These are phyloP conservation scores for Agonum fuliginosum DNA, from an alignment of 2,888 invertebrate genomes.

Conservation along the genomic window DNA sequence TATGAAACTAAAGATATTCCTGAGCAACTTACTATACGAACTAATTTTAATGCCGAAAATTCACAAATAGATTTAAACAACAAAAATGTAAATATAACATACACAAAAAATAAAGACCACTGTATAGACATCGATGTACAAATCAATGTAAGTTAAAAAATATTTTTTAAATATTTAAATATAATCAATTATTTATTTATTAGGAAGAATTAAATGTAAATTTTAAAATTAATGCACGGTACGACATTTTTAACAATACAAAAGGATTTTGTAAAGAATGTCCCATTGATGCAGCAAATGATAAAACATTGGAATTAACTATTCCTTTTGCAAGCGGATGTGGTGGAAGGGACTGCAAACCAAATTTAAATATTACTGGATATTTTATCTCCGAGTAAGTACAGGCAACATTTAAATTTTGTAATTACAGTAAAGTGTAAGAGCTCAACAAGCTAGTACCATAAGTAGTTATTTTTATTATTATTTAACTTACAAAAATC, in stretches of 20 bases:
- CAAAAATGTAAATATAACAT: neutral
- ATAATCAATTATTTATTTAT: too few relatives aligned
- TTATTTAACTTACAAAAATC: too few relatives aligned
- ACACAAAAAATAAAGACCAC: neutral
- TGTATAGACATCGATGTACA: neutral
- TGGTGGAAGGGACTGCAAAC: neutral
- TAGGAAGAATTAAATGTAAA: too few relatives aligned
- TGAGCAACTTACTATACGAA: neutral
- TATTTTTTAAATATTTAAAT: too few relatives aligned
- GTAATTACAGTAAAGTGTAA: too few relatives aligned
- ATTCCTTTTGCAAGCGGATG: slow-evolving; percentile 29
- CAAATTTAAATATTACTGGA: slow-evolving; percentile 34
- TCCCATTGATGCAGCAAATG: neutral
- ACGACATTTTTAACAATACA: neutral
- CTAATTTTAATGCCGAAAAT: neutral
- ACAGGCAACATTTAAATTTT: neutral
- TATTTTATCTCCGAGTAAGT: slow-evolving; percentile 12
- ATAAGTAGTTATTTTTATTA: too few relatives aligned
- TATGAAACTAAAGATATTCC: neutral
- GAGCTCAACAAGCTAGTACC: too few relatives aligned
- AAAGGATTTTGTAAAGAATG: neutral
- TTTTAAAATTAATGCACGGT: too few relatives aligned
- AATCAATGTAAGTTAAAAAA: slow-evolving; percentile 3
- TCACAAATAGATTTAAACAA: neutral
- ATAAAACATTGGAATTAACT: neutral